Evolutionary conservation across 1,140 invertebrate genomes (phyloP).

Genomic region (Aphidius ervi): DNA sequence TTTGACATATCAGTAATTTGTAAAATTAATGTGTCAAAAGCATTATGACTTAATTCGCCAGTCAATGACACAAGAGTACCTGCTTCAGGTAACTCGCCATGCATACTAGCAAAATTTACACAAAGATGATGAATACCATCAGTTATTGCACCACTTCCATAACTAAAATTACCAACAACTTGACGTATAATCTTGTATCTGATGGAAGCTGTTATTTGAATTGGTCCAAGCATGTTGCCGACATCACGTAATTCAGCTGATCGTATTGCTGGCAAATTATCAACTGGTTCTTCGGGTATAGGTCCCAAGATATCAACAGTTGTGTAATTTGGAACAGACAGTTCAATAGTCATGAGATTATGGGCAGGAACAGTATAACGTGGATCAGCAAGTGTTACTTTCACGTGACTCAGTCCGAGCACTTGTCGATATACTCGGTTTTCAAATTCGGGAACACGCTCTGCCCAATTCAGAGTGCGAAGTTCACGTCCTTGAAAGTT

Average conservation of each 20-base stretch:
- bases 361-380: not conserved
- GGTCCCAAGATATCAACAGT: not conserved
- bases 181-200: not conserved
- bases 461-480: no score
- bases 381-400: not conserved
- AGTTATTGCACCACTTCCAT: no score
- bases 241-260: not conserved
- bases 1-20: no score
- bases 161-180: not conserved
- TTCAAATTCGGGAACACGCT: no score
- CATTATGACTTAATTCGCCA: no score
- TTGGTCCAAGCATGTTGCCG: not conserved
- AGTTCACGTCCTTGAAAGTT: no score
- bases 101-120: not conserved
- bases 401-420: not conserved
- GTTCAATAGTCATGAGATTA: not conserved
- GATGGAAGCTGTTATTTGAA: not conserved
- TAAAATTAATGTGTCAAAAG: no score
- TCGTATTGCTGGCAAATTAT: not conserved
- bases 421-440: not conserved
- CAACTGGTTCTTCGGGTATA: not conserved
- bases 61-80: no score
- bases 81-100: not conserved
- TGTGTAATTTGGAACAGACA: not conserved
- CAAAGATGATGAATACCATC: not conserved